Evolutionary conservation across 2,888 invertebrate genomes (phyloP), one percentile per base, ranked within the genome.

Genomic region (Oscheius onirici): DNA sequence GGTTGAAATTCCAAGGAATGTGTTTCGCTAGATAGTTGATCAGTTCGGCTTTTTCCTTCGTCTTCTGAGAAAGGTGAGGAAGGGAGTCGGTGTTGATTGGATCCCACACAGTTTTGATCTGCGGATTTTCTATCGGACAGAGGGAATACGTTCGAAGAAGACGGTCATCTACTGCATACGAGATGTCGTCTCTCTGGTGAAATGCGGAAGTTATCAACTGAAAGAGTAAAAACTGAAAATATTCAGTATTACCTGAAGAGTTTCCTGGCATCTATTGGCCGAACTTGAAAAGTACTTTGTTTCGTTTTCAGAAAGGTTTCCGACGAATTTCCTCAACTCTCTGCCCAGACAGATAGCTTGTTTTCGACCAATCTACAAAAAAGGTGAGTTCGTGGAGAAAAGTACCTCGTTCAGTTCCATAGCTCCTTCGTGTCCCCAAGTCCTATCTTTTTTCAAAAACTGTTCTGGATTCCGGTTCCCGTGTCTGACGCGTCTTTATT

Each of bases 151-250:
- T 84, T 49, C 84, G 69, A 5, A 84, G 75, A 44, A 84, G 69
- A 58, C 78, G 79, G 58, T 84, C 82, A 44, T 84, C 77, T 51
- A 83, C 83, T 6, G 76, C 71, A 69, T 83, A 83, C 41, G 82
- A 80, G 8, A 84, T 81, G 49, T 63, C 73, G 40, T 58, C 55
- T 34, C 81, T 81, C 11, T 67, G 65, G 63, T 77, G 77, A 40
- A 81, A 66, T 17, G 77, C 81, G 17, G 80, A 80, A 2, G 74
- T 55, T n/a, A 74, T 80, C 2, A 75, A 69, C 79, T 83, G 63
- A 46, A 78, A 69, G 20, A 20, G 20, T 2, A 66, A 54, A 28
- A 34, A 22, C 66, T 20, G 15, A 5, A 26, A 3, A n/a, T 13
- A 3, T 5, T 8, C 11, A 34, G 8, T 34, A 15, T 5, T 41